Conservation (phyloP, 1,140 invertebrate genomes). For the Drosophila equinoxialis region DNA sequence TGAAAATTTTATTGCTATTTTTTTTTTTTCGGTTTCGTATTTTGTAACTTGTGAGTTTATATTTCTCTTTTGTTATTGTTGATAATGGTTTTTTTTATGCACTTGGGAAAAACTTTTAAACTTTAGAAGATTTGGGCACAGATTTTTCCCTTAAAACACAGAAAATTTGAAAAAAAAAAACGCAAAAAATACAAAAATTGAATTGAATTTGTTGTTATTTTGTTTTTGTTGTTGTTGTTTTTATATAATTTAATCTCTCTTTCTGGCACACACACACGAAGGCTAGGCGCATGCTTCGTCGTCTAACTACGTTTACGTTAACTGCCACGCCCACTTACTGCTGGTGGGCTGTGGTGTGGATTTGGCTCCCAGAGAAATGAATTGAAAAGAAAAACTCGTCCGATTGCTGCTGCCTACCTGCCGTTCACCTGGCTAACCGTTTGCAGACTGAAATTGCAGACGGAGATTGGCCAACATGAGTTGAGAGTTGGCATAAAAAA, state of each 20-base stretch:
- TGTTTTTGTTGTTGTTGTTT: conserved; percentile 10
- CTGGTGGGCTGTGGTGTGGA: conserved; percentile 40
- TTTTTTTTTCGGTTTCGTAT: conserved; percentile 7
- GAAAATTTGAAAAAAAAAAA: neutral
- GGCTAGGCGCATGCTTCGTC: conserved; percentile 40
- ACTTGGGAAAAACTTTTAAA: neutral
- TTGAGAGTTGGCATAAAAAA: conserved; percentile 62
- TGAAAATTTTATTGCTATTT: conserved; percentile 40
- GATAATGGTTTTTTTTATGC: neutral
- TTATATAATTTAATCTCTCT: conserved; percentile 63
- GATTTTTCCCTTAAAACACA: neutral
- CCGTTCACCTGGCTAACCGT: conserved; percentile 81
- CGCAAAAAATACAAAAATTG: neutral
- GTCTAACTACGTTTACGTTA: conserved; percentile 9
- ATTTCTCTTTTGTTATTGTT: conserved; percentile 3
- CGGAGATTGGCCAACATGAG: conserved; percentile 74
- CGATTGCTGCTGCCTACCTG: conserved; percentile 63
- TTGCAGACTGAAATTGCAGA: conserved; percentile 82
- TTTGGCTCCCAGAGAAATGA: neutral
- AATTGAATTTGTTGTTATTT: conserved; percentile 8
- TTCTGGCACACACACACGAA: conserved; percentile 30
- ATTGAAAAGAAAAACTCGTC: conserved; percentile 3
- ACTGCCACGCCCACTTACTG: conserved; percentile 70
- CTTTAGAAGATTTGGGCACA: neutral
- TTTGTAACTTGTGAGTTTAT: conserved; percentile 4